These are phyloP conservation scores for Mirounga angustirostris DNA, from an alignment of 2,113 vertebrate species.

Conservation along the genomic window DNA sequence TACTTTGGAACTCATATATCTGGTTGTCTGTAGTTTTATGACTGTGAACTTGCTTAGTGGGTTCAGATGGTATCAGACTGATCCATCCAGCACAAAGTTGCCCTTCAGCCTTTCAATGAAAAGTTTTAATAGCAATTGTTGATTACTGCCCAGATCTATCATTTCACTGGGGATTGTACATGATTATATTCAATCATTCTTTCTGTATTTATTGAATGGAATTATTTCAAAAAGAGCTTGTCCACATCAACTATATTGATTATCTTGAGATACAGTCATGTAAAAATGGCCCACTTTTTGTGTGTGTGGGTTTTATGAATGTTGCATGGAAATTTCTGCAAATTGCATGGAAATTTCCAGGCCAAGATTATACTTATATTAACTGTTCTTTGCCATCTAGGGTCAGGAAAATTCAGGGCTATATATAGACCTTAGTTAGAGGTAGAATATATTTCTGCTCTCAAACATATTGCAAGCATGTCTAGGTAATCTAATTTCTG, in stretches of 20 bases:
- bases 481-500: slow-evolving; percentile 23
- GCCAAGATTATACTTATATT: neutral
- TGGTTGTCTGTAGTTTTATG: neutral
- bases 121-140: neutral
- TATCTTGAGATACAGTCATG: neutral
- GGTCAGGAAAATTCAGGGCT: neutral
- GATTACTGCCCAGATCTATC: neutral
- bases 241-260: neutral
- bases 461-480: neutral
- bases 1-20: neutral
- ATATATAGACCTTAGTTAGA: neutral
- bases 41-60: neutral
- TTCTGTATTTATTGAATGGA: slow-evolving; percentile 25
- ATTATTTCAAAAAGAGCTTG: neutral
- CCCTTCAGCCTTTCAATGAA: neutral
- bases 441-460: neutral
- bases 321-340: neutral
- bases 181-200: neutral
- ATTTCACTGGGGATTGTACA: neutral
- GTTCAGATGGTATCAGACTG: neutral
- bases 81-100: neutral
- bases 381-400: neutral
- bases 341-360: neutral
- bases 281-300: neutral
- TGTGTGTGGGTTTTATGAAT: neutral